Base-by-base conservation (phyloP, 2,888 invertebrate species). In the Ditula angustiorana region DNA sequence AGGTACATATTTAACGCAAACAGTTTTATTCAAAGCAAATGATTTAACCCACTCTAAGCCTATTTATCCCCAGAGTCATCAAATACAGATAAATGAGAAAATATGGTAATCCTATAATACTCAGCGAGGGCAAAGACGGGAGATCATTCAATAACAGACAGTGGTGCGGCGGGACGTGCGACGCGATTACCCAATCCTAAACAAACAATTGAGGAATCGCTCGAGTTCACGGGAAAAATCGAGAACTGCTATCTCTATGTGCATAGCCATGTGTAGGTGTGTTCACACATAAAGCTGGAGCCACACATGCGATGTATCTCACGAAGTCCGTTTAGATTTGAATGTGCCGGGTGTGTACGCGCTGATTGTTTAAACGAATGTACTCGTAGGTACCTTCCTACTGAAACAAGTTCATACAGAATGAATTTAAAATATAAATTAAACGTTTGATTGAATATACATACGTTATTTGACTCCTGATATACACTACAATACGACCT, bases 181-280 rank as follows among this genome's bases (percentile, higher is more conserved):
- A 66, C 62, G 58, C 73, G 72, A 77, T 73, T 70, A 71, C 73
- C 70, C 72, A 69, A 82, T 85, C 86, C 86, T 87, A 81, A 69
- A 80, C 82, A 86, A 87, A 87, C 83, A 86, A 85, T 86, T 86
- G 81, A 75, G 75, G 78, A 79, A 80, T 75, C 75, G 76, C 75
- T 73, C 75, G 75, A 75, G 72, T 57, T 62, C 62, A 62, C 62
- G 75, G 74, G 75, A 78, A 78, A 77, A 79, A 78, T 78, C 75
- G 72, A 76, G 76, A 76, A 80, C 81, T 47, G 64, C 58, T 64
- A 63, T 63, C 58, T 63, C 33, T 63, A 35, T 37, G n/a, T 23
- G 46, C 37, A 63, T 46, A 58, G 5, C 30, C 52, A 23, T 23
- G 19, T 19, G 16, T 53, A 33, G 11, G 41, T 19, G 19, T 41